Conservation (phyloP, 1,140 invertebrate genomes). For the Aphelinus atriplicis region DNA sequence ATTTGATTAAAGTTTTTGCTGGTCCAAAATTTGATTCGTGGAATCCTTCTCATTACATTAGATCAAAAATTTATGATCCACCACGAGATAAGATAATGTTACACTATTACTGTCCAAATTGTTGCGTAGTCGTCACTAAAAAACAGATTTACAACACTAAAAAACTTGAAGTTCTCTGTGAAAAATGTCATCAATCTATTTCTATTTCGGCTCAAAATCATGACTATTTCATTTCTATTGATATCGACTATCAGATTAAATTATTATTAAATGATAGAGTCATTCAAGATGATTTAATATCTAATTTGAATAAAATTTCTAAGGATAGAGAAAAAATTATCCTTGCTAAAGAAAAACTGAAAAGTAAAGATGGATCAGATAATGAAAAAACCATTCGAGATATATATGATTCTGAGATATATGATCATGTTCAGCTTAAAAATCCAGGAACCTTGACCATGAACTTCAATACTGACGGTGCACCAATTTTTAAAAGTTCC, state of each 20-base stretch:
- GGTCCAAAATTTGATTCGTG: slow-evolving; percentile 23
- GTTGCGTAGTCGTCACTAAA: not conserved
- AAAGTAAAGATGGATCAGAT: no score
- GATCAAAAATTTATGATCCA: slow-evolving; percentile 28
- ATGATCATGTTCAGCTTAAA: not conserved
- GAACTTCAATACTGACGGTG: slow-evolving; percentile 17
- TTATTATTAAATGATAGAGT: not conserved
- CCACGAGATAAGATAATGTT: slow-evolving; percentile 7
- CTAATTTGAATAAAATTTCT: no score
- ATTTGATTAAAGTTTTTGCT: slow-evolving; percentile 28
- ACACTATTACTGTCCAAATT: slow-evolving; percentile 17
- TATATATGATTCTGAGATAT: not conserved
- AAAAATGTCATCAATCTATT: slow-evolving; percentile 24
- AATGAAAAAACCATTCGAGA: not conserved
- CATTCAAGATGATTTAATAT: no score
- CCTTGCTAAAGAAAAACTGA: no score
- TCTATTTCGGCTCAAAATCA: not conserved
- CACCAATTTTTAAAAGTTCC: slow-evolving; percentile 28
- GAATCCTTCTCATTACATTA: slow-evolving; percentile 18
- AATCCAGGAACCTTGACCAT: slow-evolving; percentile 3
- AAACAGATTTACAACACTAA: not conserved
- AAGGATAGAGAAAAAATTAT: no score
- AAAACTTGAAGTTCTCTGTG: not conserved
- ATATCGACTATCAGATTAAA: slow-evolving; percentile 21
- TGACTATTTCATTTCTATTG: slow-evolving; percentile 19